Conservation (phyloP, 2,113 vertebrate species). For the Puffinus mauretanicus region DNA sequence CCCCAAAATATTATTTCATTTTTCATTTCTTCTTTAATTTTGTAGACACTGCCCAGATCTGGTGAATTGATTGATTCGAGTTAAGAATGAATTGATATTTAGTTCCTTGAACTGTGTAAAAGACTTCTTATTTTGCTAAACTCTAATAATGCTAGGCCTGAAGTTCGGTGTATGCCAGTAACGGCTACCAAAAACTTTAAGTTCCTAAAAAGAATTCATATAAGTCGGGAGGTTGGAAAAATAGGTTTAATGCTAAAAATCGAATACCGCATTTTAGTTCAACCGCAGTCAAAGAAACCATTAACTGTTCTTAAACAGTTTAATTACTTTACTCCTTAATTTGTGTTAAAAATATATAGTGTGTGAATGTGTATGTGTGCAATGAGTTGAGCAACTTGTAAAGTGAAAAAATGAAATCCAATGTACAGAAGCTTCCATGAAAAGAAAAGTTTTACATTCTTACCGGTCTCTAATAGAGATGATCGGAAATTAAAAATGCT, state of each 20-base stretch:
- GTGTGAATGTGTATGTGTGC: not conserved
- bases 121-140: not conserved
- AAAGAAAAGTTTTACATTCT: not conserved
- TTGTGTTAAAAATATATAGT: not conserved
- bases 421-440: not conserved
- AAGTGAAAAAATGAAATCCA: not conserved
- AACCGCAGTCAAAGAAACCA: not conserved
- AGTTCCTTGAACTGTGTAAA: not conserved
- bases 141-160: not conserved
- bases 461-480: not conserved
- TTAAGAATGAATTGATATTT: not conserved
- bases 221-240: not conserved
- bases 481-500: not conserved
- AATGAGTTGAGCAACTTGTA: not conserved
- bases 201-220: not conserved
- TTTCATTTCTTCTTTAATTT: not conserved
- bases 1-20: not conserved
- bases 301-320: not conserved
- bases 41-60: not conserved
- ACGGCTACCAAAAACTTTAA: not conserved
- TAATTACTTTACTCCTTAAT: not conserved
- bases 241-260: not conserved
- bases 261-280: not conserved
- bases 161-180: not conserved
- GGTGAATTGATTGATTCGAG: not conserved